Conservation (phyloP, 2,113 vertebrate species). For the Bufo bufo region DNA sequence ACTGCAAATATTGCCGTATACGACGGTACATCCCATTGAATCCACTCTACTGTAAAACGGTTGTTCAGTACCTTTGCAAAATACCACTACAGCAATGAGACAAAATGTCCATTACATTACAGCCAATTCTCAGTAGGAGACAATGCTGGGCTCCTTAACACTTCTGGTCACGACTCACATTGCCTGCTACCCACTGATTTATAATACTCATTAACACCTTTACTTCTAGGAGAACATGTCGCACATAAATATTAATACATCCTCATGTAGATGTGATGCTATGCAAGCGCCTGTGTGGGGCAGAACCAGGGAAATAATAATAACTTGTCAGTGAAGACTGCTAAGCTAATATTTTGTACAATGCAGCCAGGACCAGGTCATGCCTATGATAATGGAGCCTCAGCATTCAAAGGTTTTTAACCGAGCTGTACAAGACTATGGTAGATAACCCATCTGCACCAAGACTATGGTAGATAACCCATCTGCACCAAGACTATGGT, state of each 20-base stretch:
- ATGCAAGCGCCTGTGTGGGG: background rate
- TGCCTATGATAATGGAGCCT: background rate
- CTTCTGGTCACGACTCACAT: conserved; percentile 46
- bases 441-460: too few species aligned
- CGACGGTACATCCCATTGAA: background rate
- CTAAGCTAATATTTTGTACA: conserved; percentile 24
- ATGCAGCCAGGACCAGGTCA: background rate
- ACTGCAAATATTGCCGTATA: background rate
- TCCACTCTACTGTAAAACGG: background rate
- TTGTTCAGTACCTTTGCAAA: background rate
- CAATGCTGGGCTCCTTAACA: conserved; percentile 47
- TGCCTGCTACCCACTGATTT: conserved; percentile 40
- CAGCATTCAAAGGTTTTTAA: background rate
- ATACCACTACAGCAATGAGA: background rate
- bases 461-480: too few species aligned
- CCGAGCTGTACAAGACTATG: background rate
- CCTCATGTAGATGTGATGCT: conserved; percentile 21
- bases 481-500: too few species aligned
- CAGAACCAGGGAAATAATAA: conserved; percentile 26
- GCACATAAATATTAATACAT: conserved; percentile 50
- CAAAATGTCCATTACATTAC: conserved; percentile 33
- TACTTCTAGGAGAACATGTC: conserved; percentile 31
- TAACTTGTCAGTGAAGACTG: conserved; percentile 36
- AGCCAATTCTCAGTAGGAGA: conserved; percentile 38
- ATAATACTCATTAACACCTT: conserved; percentile 50